Conservation (phyloP, 92 coral and sea anemone species). For the Bergia puertoricense region DNA sequence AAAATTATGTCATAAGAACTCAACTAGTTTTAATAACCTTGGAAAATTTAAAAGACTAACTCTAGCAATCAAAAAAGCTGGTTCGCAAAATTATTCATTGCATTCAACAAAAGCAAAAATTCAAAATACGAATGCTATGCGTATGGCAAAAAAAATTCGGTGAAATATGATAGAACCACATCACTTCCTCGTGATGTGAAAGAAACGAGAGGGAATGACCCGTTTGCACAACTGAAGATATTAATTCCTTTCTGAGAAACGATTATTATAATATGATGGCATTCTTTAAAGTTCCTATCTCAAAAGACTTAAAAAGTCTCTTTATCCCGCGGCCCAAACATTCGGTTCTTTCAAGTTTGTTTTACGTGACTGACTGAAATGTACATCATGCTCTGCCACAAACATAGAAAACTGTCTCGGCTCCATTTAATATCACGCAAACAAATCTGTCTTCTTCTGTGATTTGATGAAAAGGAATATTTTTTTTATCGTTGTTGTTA, state of each 20-base stretch:
- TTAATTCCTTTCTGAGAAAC: not conserved
- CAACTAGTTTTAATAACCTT: not conserved
- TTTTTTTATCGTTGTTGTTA: not conserved
- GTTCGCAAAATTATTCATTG: not conserved
- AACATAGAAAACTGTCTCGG: not conserved
- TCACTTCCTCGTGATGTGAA: not conserved
- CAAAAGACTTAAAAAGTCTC: not conserved
- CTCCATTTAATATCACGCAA: not conserved
- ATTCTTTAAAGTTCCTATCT: too few species aligned
- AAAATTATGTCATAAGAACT: not conserved
- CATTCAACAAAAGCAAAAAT: constrained; percentile 1
- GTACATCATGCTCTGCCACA: not conserved
- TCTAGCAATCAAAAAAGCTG: not conserved
- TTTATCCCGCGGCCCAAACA: not conserved
- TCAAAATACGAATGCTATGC: not conserved
- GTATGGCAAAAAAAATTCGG: not conserved
- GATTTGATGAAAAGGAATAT: not conserved
- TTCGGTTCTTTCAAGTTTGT: too few species aligned
- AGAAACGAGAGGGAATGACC: not conserved
- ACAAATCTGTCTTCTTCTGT: not conserved
- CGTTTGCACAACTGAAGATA: not conserved
- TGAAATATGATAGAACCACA: not conserved
- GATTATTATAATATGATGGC: not conserved
- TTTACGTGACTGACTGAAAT: not conserved
- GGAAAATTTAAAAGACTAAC: not conserved